A percentile compares a stretch with the other conserved stretches of the same genome.
These are phyloP conservation scores for Elymnias hypermnestra DNA, from an alignment of 1,140 invertebrate genomes.

Conservation along the genomic window DNA sequence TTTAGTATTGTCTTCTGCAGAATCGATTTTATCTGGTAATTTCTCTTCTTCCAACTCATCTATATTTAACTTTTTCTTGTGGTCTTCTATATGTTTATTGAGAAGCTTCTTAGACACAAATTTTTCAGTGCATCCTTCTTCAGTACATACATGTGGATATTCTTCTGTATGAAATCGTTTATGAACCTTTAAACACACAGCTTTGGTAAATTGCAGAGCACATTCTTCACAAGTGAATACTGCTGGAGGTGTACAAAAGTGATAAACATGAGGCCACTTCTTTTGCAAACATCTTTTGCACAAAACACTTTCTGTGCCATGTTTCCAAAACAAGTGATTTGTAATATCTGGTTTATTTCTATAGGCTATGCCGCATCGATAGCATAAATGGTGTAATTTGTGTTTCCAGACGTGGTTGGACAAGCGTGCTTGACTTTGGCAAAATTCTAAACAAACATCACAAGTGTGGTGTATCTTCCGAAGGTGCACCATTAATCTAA, in stretches of 20 bases:
- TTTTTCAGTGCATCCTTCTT: constrained; percentile 81
- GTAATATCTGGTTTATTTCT: constrained; percentile 90
- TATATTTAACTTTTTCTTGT: constrained; percentile 42
- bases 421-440: constrained; percentile 84
- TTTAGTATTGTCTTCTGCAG: constrained; percentile 32
- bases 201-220: constrained; percentile 82
- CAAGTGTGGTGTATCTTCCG: constrained; percentile 88
- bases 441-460: constrained; percentile 89
- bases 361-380: constrained; percentile 89
- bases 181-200: constrained; percentile 89
- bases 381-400: constrained; percentile 89
- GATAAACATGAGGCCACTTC: constrained; percentile 93
- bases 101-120: constrained; percentile 90
- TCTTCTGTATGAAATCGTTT: constrained; percentile 86
- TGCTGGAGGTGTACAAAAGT: constrained; percentile 88
- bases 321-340: constrained; percentile 93
- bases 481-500: constrained; percentile 90
- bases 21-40: constrained; percentile 32
- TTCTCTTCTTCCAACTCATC: constrained; percentile 62
- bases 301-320: constrained; percentile 89
- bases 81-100: constrained; percentile 80
- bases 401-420: constrained; percentile 93
- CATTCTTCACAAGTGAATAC: constrained; percentile 89
- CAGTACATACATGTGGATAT: constrained; percentile 81
- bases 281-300: constrained; percentile 91